These are phyloP conservation scores for Megaceryle torquata DNA, from an alignment of 2,113 vertebrate genomes.

Conservation along the genomic window DNA sequence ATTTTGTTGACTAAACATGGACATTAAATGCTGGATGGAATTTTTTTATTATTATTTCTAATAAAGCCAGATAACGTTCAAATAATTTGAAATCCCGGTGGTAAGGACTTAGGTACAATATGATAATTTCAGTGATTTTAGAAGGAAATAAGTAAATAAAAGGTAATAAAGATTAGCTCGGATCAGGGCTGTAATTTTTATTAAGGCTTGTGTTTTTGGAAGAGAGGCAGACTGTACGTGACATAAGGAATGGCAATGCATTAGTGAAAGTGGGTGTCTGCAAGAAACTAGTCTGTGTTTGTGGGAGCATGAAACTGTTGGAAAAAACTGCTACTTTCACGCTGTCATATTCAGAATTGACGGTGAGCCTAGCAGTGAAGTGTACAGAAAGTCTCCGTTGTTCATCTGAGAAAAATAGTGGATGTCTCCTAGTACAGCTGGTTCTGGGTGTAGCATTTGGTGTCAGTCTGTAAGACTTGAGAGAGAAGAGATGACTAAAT, in stretches of 20 bases:
- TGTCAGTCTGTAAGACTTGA: not conserved
- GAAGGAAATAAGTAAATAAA: not conserved
- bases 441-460: not conserved
- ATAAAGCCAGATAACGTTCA: not conserved
- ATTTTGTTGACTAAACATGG: not conserved
- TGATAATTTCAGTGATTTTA: not conserved
- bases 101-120: not conserved
- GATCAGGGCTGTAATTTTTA: not conserved
- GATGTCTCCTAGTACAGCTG: not conserved
- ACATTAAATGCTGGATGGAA: not conserved
- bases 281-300: conserved; percentile 36
- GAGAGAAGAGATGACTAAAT: not conserved
- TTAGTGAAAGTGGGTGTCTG: conserved; percentile 34
- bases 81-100: not conserved
- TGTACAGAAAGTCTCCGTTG: conserved; percentile 10
- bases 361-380: not conserved
- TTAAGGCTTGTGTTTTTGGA: not conserved
- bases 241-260: not conserved
- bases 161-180: not conserved
- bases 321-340: conserved; percentile 60
- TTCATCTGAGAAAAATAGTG: not conserved
- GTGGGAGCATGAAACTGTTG: conserved; percentile 49
- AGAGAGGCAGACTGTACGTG: not conserved
- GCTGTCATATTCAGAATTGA: conserved; percentile 37
- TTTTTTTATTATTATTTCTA: not conserved